Base-by-base conservation (phyloP, 2,797 vertebrate genomes). In the Sphenopsis melanotis region DNA sequence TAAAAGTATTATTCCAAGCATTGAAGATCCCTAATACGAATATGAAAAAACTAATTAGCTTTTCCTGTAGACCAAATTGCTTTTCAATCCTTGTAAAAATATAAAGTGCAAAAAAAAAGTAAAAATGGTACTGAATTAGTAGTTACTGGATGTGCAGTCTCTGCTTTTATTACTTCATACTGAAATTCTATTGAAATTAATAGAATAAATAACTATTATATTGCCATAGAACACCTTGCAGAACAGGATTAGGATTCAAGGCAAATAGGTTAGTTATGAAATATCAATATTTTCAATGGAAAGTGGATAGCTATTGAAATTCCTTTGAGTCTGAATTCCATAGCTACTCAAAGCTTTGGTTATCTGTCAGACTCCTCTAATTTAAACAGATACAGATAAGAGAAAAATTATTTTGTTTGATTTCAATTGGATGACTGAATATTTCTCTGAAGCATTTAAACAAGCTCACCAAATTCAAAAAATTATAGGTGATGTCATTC, bases 271-370 rank as follows among this genome's bases (percentile, higher is more conserved):
- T 95, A 63, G 72, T 95, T 94, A 93, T 50, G 63, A 91, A 93
- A 88, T 88, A 44, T 14, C 37, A 83, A 87, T 80, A 76, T 94
- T 94, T 95, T 92, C 88, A 91, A 18, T 34, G 21, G 64, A 52
- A 94, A 93, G 55, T 69, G 53, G 34, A 22, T 57, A 92, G 49
- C 81, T 95, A 80, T 87, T 97, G 65, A 96, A 93, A 94, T 95
- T 57, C 10, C 37, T 94, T 94, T 32, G 46, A 86, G 66, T 46
- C 34, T 92, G 52, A 93, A 65, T 95, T 86, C 26, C 53, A 44
- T 46, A 55, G 59, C 37, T 93, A 44, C 60, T 91, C n/a, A 49
- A 44, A 44, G 37, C 39, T 81, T 53, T 52, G n/a, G 23, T 65
- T 69, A 19, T 66, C 37, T 74, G 36, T 55, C 5, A 26, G 47